Conservation (phyloP, 2,113 vertebrate species). For the Spea multiplicata region DNA sequence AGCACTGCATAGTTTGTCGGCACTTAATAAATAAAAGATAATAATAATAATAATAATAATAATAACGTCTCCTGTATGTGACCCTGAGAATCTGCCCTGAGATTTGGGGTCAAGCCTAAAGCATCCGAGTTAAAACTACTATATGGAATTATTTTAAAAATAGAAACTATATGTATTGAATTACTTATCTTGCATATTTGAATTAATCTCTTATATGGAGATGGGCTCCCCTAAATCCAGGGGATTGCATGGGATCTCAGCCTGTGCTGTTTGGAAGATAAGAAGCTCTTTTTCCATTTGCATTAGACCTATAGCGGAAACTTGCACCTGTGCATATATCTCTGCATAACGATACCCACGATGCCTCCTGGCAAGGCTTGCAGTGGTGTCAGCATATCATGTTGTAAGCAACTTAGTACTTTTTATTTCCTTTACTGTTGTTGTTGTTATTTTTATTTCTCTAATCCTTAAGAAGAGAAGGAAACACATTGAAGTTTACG, state of each 20-base stretch:
- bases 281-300: slow-evolving; percentile 4
- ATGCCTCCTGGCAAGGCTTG: neutral
- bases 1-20: too few species aligned
- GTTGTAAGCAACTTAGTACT: slow-evolving; percentile 27
- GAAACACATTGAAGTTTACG: slow-evolving; percentile 41
- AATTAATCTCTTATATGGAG: too few species aligned
- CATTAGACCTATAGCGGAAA: slow-evolving; percentile 18
- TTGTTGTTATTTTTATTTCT: slow-evolving; percentile 44
- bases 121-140: too few species aligned
- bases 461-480: slow-evolving; percentile 38
- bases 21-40: too few species aligned
- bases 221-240: too few species aligned
- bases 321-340: slow-evolving; percentile 28
- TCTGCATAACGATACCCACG: slow-evolving; percentile 27
- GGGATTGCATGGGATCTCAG: neutral
- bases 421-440: slow-evolving; percentile 31
- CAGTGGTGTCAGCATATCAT: slow-evolving; percentile 17
- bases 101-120: too few species aligned
- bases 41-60: too few species aligned
- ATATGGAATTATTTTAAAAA: too few species aligned
- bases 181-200: too few species aligned
- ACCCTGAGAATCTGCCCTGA: too few species aligned
- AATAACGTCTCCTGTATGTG: too few species aligned
- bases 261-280: slow-evolving; percentile 1
- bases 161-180: too few species aligned